Evolutionary conservation across 2,113 vertebrate genomes (phyloP).

Genomic region (Himantopus leucocephalus): DNA sequence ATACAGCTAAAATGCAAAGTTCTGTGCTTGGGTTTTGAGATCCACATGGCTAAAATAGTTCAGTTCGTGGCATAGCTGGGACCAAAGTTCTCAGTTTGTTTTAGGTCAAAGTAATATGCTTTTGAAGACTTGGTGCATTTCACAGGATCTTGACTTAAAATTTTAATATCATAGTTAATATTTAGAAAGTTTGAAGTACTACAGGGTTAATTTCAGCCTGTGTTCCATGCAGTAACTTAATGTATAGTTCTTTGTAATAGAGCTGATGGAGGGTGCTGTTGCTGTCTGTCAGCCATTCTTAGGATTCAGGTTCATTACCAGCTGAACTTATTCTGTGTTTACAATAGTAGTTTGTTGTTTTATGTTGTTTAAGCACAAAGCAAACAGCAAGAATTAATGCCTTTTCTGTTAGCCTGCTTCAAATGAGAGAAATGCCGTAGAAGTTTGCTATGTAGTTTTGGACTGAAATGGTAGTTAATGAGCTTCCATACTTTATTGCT

Average conservation of each 20-base stretch:
- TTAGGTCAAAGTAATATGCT: not conserved
- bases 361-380: not conserved
- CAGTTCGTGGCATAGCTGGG: not conserved
- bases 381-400: not conserved
- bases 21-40: not conserved
- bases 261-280: not conserved
- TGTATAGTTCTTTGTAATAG: not conserved
- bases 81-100: not conserved
- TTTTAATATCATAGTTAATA: not conserved
- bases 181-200: not conserved
- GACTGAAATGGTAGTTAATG: not conserved
- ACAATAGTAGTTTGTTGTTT: accelerated
- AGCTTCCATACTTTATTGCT: not conserved
- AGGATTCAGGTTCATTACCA: not conserved
- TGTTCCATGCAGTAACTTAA: not conserved
- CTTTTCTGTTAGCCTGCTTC: not conserved
- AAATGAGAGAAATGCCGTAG: not conserved
- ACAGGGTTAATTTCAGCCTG: not conserved
- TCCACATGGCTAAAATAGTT: not conserved
- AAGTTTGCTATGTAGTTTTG: not conserved
- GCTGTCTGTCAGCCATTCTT: not conserved
- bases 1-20: not conserved
- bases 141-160: not conserved
- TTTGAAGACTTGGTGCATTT: not conserved
- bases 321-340: not conserved